Evolutionary conservation across 1,140 invertebrate species (phyloP).

Genomic region (Drosophila sucinea): DNA sequence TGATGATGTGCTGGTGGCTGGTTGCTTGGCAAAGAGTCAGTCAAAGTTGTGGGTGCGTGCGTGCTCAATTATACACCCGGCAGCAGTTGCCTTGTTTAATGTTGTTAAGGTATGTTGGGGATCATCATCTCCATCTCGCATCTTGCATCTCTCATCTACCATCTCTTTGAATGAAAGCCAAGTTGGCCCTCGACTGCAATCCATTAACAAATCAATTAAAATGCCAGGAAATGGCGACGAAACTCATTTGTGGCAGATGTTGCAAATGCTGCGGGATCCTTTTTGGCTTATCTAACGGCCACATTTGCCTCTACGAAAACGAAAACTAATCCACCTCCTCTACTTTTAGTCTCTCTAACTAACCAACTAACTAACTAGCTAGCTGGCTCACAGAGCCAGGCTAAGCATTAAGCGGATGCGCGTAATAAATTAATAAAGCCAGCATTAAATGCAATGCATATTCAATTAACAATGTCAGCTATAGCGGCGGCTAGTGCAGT

Average conservation of each 20-base stretch:
- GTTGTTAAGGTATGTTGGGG: slow-evolving; percentile 38
- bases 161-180: slow-evolving; percentile 26
- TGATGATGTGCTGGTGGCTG: no score
- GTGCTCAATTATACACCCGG: slow-evolving; percentile 63
- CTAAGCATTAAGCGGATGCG: slow-evolving; percentile 74
- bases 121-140: slow-evolving; percentile 29
- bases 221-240: slow-evolving; percentile 66
- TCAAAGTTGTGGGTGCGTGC: slow-evolving; percentile 70
- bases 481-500: background rate
- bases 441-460: slow-evolving; percentile 77
- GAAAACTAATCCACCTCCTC: slow-evolving; percentile 2
- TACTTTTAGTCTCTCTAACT: slow-evolving; percentile 19
- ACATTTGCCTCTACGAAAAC: slow-evolving; percentile 52
- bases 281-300: slow-evolving; percentile 70
- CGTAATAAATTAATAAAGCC: slow-evolving; percentile 82
- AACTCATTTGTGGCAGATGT: slow-evolving; percentile 37
- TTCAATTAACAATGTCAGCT: slow-evolving; percentile 79
- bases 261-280: slow-evolving; percentile 19
- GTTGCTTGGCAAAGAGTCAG: slow-evolving; percentile 2
- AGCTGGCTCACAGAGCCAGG: slow-evolving; percentile 19
- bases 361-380: slow-evolving; percentile 21
- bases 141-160: background rate
- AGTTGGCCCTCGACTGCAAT: slow-evolving; percentile 31
- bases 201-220: slow-evolving; percentile 79
- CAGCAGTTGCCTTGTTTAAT: slow-evolving; percentile 27